Evolutionary conservation across 2,888 invertebrate species (phyloP).

Genomic region (Lithophane ornitopus): DNA sequence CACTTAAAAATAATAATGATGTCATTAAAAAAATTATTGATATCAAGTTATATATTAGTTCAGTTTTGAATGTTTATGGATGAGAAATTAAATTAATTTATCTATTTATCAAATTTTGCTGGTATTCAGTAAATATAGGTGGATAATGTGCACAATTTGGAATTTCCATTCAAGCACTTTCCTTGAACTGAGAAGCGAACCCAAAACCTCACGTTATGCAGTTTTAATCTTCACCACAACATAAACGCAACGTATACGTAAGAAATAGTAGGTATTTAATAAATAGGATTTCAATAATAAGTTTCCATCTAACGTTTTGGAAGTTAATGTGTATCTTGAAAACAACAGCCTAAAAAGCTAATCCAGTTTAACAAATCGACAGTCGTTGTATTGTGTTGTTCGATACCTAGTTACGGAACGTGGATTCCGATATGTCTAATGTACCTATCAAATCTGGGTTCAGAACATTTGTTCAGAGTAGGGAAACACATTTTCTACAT

Average conservation of each 20-base stretch:
- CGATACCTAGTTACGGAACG: conserved; percentile 13
- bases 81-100: neutral
- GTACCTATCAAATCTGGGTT: conserved; percentile 14
- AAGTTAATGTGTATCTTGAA: neutral
- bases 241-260: too few relatives aligned
- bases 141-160: neutral
- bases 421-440: conserved; percentile 25
- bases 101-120: neutral
- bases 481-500: conserved; percentile 1
- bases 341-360: conserved; percentile 37
- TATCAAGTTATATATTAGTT: conserved; percentile 49
- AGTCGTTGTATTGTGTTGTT: conserved; percentile 26
- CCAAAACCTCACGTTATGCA: neutral
- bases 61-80: conserved; percentile 8
- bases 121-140: neutral
- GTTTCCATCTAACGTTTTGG: neutral
- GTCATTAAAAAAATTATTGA: conserved; percentile 52
- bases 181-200: neutral
- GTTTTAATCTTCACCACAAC: neutral
- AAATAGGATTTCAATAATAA: neutral
- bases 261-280: neutral
- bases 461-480: conserved; percentile 16
- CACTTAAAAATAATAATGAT: conserved; percentile 59
- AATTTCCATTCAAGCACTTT: neutral
- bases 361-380: conserved; percentile 48